Base-by-base conservation (phyloP, 2,888 invertebrate species). In the Cyrtodaria siliqua region DNA sequence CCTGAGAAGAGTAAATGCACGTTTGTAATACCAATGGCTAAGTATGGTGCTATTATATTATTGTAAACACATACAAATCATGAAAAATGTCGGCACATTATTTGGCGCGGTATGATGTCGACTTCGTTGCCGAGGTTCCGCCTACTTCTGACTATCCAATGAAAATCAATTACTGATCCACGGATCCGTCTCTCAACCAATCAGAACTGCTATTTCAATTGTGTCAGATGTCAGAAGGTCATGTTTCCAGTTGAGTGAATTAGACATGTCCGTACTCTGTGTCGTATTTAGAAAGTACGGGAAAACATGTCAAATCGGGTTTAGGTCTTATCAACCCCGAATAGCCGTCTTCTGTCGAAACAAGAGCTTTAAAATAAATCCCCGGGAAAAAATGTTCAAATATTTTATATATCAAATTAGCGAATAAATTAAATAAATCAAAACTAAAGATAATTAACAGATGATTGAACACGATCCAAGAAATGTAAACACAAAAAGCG, bases 91-190 rank as follows among this genome's bases (percentile, higher is more conserved):
- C 16, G n/a, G 44, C 69, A 47, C 33, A 63, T 44, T 44, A 86
- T 85, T 88, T 88, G 87, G 88, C 88, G 88, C 88, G 88, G 84
- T 86, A 88, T 86, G 84, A 84, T 86, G 85, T 82, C 78, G 80
- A 77, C 79, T 74, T 77, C 67, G 73, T 64, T 59, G 72, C 69
- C 69, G 55, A 52, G 57, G 73, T 57, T 71, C 79, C 86, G 83
- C 86, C 86, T 70, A 79, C 83, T 69, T 72, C 16, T 33, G 2
- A 14, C 20, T 63, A 53, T 50, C 87, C 86, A 88, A 87, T 86
- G 62, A 84, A 57, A 76, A 55, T 42, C 18, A 18, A 57, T 42
- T 33, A 20, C 8, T 12, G 44, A 27, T 63, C 24, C 40, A 57
- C 50, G 55, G 29, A n/a, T 16, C 24, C 18, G 40, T 24, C 29